Base-by-base conservation (phyloP, 1,140 invertebrate genomes). In the Drosophila mauritiana region DNA sequence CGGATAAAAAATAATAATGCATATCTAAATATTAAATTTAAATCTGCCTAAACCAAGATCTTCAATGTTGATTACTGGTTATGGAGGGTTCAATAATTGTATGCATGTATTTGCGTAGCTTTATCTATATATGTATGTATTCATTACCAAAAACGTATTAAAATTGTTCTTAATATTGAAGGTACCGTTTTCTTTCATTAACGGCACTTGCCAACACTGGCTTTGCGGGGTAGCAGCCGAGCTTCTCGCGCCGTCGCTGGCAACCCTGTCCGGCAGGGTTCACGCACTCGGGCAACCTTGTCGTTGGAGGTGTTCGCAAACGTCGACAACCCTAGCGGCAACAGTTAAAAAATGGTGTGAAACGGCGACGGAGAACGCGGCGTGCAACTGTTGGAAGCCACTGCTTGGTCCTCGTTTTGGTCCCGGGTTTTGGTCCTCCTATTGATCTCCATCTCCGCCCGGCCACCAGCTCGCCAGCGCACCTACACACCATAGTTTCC, bases 371-470 rank as follows among this genome's bases (percentile, higher is more conserved):
- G 51, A 61, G 51, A 56, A 56, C 58, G 58, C 58, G 55, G 52
- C 37, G 48, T 62, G 58, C 22, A 62, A 51, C 48, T 51, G 48
- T 27, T 63, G 59, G 59, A 62, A 58, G 39, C 59, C 59, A 62
- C 58, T 36, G 59, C 54, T 63, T 40, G 59, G 59, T 63, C 36
- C 59, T 63, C 37, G 59, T 63, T 42, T 63, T 55, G 59, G 59
- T 62, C 53, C 59, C 59, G 54, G 59, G 59, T 39, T 34, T 25
- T 62, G 59, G 58, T 63, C 59, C 55, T 59, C 53, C 59, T 42
- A 17, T 51, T 25, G 37, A 59, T 63, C 59, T 63, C 59, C 54
- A 53, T 53, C 59, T 53, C 58, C 53, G 59, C 59, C 48, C 48
- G 48, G 48, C 15, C 27, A 59, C 59, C 51, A 61, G 13, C 37